Evolutionary conservation across 2,113 vertebrate species (phyloP), one percentile per base, ranked within the genome.

Genomic region (Carassius auratus): DNA sequence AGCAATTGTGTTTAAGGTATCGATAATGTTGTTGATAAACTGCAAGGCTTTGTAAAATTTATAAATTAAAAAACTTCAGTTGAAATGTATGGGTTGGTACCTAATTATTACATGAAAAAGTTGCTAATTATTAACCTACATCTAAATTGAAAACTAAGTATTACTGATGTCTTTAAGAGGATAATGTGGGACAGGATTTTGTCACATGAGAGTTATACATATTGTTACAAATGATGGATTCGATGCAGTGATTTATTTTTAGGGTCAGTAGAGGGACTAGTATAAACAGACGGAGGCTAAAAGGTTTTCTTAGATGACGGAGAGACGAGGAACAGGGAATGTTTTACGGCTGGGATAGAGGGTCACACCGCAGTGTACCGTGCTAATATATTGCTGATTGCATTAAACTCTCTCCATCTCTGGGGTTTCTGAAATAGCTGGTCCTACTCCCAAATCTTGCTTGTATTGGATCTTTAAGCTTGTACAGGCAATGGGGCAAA

Each of bases 321-420:
- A 21, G 5, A 45, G 42, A 50, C 15, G 23, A 77, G 17, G 48
- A 85, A 48, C 4, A 45, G 76, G 59, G 68, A 21, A 69, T 84
- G 77, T 62, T 45, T 14, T 7, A 23, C 23, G 48, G 45, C 48
- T 62, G 50, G 81, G 76, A 76, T 76, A 71, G 21, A 42, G 83
- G 85, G 81, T 89, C 90, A 90, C 90, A 45, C 42, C 8, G 8
- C 8, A 45, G 86, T 91, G 90, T 99, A 99, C 98, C 97, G 96
- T 96, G 95, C 97, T 99, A 89, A 99, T 98, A 90, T 96, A 94
- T 87, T 95, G 95, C 95, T 99, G 97, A 69, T 96, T 99, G 94
- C 94, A 95, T 94, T 97, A 99, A 93, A 99, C 96, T 94, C 98
- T 95, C 92, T 97, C 95, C 97, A 98, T 99, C 96, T 99, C 98